Evolutionary conservation across 2,113 vertebrate species (phyloP).

Genomic region (Erpornis zantholeuca): DNA sequence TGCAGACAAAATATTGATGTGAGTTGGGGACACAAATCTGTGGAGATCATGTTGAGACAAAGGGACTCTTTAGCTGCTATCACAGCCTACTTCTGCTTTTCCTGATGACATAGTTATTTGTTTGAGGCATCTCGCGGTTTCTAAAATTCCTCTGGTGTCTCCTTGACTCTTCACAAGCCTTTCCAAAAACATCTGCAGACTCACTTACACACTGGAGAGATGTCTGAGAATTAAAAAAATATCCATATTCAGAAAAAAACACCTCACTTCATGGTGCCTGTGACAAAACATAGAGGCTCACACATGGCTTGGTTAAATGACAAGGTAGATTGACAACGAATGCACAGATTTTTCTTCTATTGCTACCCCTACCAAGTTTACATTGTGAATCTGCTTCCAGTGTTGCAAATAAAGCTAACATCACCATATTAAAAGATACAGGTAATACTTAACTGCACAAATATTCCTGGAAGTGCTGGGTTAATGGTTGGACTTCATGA

Average conservation of each 20-base stretch:
- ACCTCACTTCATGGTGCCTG: not conserved
- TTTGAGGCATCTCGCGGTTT: not conserved
- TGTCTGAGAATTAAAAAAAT: not conserved
- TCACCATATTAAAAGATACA: not conserved
- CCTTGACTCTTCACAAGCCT: not conserved
- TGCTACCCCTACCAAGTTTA: not conserved
- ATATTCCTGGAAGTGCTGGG: not conserved
- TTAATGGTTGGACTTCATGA: not conserved
- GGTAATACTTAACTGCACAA: not conserved
- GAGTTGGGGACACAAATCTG: not conserved
- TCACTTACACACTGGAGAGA: not conserved
- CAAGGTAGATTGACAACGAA: not conserved
- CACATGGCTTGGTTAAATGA: not conserved
- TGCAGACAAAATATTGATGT: not conserved
- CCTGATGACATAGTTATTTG: not conserved
- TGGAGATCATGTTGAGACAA: not conserved
- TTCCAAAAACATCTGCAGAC: not conserved
- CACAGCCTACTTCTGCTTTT: not conserved
- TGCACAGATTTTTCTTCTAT: not conserved
- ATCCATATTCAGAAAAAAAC: not conserved
- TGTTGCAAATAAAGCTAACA: not conserved
- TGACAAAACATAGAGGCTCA: not conserved
- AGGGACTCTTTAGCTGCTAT: not conserved
- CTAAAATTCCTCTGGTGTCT: not conserved
- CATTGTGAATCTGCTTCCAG: not conserved